A percentile compares a stretch with the other conserved stretches of the same genome.
phyloP scores from a whole-genome alignment of 2,797 vertebrate genomes.

The Epinephelus coioides region DNA sequence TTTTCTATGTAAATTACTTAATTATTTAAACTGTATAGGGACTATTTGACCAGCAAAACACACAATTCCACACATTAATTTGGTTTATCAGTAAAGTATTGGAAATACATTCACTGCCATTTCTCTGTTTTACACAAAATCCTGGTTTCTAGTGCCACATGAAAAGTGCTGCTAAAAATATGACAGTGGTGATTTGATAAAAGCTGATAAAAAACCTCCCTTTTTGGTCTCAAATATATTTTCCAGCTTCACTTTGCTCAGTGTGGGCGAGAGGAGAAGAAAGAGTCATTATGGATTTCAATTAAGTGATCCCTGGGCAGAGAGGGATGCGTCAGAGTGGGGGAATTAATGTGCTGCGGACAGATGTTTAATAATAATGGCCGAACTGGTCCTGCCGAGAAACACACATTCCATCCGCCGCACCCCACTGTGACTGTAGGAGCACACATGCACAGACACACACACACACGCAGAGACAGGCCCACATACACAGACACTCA shows the following conservation, averaged over 20 bases:
- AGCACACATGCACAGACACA: constrained; percentile 54
- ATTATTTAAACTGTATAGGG: not conserved
- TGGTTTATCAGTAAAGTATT: not conserved
- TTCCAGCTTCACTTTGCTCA: constrained; percentile 66
- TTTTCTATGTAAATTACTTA: not conserved
- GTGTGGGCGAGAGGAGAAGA: constrained; percentile 74
- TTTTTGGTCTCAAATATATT: constrained; percentile 49
- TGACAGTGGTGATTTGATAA: constrained; percentile 1
- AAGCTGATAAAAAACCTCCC: constrained; percentile 17
- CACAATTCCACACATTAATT: not conserved
- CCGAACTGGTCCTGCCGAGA: constrained; percentile 80
- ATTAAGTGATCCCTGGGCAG: constrained; percentile 83
- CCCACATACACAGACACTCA: constrained; percentile 53
- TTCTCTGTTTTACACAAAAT: not conserved
- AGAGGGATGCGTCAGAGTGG: constrained; percentile 80
- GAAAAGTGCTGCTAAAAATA: not conserved
- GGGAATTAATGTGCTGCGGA: constrained; percentile 82
- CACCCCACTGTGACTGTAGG: constrained; percentile 66
- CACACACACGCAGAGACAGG: constrained; percentile 39
- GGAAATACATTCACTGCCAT: not conserved
- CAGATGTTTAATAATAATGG: constrained; percentile 87
- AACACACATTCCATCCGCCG: constrained; percentile 75
- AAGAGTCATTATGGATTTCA: constrained; percentile 87
- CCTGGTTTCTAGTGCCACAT: not conserved
- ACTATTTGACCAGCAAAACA: not conserved